Percentiles rank a stretch among this genome's conserved stretches.
Conservation (phyloP, 2,113 vertebrate species). For the Thomomys bottae region DNA sequence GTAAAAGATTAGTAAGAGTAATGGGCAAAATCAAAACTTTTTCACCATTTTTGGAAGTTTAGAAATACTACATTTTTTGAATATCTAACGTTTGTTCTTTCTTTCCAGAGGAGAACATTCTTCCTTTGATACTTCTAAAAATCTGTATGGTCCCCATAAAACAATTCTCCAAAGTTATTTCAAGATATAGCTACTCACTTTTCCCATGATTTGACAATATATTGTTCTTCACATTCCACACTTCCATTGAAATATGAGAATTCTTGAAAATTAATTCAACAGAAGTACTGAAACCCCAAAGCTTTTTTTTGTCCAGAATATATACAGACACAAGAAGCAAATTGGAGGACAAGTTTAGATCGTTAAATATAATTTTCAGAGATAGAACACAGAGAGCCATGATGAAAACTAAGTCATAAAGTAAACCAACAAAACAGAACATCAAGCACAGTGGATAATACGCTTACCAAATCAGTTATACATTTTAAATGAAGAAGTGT, state of each 20-base stretch:
- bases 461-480: neutral
- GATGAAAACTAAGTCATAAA: neutral
- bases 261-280: neutral
- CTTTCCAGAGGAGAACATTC: neutral
- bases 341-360: neutral
- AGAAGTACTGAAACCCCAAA: neutral
- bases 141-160: neutral
- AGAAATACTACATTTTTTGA: neutral
- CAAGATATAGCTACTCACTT: neutral
- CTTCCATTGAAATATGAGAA: neutral
- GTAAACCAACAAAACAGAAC: neutral
- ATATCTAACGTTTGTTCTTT: neutral
- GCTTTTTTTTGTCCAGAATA: neutral
- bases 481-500: neutral
- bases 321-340: neutral
- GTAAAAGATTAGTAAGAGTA: neutral
- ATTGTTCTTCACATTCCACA: neutral
- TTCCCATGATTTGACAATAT: neutral
- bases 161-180: constrained; percentile 9
- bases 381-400: neutral
- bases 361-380: neutral
- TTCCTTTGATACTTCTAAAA: neutral
- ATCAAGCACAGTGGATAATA: neutral
- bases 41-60: neutral
- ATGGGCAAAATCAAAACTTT: neutral